phyloP scores from a whole-genome alignment of 2,113 vertebrate species.

The Gavia stellata region DNA sequence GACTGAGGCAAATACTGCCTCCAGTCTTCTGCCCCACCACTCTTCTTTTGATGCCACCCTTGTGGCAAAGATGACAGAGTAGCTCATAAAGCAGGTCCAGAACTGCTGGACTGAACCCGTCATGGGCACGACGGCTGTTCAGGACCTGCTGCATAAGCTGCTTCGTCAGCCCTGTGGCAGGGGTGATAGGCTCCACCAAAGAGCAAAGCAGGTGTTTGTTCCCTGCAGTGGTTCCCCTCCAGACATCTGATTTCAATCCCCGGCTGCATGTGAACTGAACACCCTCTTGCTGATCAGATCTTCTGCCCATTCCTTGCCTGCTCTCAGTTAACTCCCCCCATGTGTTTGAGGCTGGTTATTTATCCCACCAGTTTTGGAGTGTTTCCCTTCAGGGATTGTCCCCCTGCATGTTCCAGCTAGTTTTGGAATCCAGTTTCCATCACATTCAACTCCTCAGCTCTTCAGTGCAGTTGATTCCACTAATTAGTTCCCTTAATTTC shows the following conservation, averaged over 20 bases:
- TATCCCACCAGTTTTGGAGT: not conserved
- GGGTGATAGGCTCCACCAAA: not conserved
- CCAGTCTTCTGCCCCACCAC: not conserved
- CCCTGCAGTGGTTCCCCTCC: not conserved
- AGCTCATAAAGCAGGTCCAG: not conserved
- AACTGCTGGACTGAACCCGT: not conserved
- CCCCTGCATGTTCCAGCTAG: not conserved
- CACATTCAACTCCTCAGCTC: not conserved
- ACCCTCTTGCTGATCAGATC: not conserved
- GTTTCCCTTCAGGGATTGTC: not conserved
- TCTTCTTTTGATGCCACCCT: not conserved
- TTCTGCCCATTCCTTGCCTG: not conserved
- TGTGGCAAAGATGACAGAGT: not conserved
- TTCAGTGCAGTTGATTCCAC: not conserved
- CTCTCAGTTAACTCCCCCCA: not conserved
- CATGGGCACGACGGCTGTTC: not conserved
- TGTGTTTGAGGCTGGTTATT: not conserved
- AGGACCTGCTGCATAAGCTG: not conserved
- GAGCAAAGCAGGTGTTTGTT: not conserved
- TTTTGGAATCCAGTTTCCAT: constrained; percentile 29
- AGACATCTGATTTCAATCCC: not conserved
- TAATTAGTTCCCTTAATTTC: constrained; percentile 9
- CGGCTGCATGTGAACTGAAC: not conserved
- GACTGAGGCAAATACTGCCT: not conserved
- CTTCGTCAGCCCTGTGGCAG: not conserved